Base-by-base conservation (phyloP, 2,888 invertebrate species). In the Anthrax anthrax region DNA sequence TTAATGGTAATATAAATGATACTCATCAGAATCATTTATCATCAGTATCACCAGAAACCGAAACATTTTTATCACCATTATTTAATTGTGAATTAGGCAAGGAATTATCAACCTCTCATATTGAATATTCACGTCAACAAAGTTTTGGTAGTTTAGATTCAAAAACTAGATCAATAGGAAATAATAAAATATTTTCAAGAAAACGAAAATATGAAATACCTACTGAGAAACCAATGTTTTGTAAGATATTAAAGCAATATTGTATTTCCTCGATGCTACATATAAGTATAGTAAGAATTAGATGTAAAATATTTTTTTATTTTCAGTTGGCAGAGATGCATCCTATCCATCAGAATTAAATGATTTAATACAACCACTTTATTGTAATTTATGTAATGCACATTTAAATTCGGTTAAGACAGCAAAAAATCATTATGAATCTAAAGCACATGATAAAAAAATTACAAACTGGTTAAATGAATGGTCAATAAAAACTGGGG, bases 361-460 rank as follows among this genome's bases (percentile, higher is more conserved):
- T 34, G 52, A 55, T 6, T 53, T 70, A 37, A 72, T 75, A 49
- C 69, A 70, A 47, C 72, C 75, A 0, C 55, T 73, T 19, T 65
- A 60, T 48, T 76, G 76, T 55, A 69, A 71, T 46, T 55, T 76
- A 17, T 76, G 76, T 54, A 59, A 62, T 34, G 59, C 62, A 1
- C 64, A 67, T 46, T 58, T 74, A 53, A 71, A 69, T 45, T 72
- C 71, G 2, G 61, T 65, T 37, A 60, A 64, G 4, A 66, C 68
- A 41, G 73, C 75, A 2, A 68, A 67, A 47, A 57, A 70, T 50
- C 76, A 76, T 52, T 76, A 76, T 53, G 67, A 69, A 43, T 75
- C 75, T 0, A 74, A 72, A 52, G 65, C 68, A 27, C 76, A 76
- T 53, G 70, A 73, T 44, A 73, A 72, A 44, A 72, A 72, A 53